Conservation (phyloP, 2,797 vertebrate species). For the Poecile montanus region DNA sequence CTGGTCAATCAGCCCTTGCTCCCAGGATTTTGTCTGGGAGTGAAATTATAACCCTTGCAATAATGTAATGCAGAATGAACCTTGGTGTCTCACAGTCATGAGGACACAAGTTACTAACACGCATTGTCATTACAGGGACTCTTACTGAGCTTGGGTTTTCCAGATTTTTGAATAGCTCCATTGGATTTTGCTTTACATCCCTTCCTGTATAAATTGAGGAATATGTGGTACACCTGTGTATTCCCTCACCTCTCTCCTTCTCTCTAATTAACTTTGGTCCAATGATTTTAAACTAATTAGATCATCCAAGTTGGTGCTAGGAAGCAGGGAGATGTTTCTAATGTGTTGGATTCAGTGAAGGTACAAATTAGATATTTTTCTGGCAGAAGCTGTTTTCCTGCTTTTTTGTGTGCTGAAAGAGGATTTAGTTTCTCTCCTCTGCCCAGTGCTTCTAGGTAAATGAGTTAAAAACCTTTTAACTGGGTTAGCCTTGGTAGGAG, state of each 20-base stretch:
- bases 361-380: constrained; percentile 3
- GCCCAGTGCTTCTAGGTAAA: background rate
- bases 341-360: background rate
- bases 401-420: background rate
- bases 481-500: background rate
- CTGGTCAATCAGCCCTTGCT: background rate
- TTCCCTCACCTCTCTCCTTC: background rate
- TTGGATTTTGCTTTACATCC: background rate
- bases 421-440: background rate
- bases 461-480: background rate
- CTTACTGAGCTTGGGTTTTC: background rate
- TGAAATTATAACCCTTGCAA: background rate
- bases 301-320: background rate
- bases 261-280: background rate
- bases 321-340: background rate
- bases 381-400: background rate
- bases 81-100: background rate
- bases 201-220: background rate
- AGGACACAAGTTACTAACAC: background rate
- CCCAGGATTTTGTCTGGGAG: background rate
- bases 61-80: background rate
- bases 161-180: background rate
- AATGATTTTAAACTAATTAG: background rate
- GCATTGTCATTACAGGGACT: background rate
- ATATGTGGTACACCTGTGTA: background rate